Evolutionary conservation across 2,113 vertebrate species (phyloP).

Genomic region (Cavia porcellus): DNA sequence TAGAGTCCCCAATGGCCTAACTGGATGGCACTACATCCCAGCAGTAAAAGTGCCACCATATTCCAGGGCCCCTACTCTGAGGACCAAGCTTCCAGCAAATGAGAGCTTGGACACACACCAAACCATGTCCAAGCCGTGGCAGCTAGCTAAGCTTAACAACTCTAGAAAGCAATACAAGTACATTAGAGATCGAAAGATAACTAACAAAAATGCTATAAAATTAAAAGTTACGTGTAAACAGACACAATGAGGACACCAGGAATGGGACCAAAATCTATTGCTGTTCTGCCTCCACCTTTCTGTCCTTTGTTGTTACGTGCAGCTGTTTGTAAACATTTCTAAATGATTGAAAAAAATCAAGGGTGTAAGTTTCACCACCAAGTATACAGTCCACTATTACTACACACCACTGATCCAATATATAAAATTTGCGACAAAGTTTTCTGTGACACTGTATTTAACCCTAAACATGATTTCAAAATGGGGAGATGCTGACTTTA

Average conservation of each 20-base stretch:
- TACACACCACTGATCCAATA: neutral
- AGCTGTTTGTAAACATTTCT: neutral
- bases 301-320: neutral
- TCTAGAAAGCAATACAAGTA: neutral
- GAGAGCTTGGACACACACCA: neutral
- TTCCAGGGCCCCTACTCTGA: neutral
- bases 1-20: neutral
- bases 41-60: neutral
- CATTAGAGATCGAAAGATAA: neutral
- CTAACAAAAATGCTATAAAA: neutral
- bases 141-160: neutral
- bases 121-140: neutral
- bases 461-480: neutral
- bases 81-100: neutral
- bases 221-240: neutral
- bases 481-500: conserved; percentile 27
- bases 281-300: neutral
- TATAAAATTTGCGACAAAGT: neutral
- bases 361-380: neutral
- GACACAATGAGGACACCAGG: neutral
- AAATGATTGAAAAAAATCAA: conserved; percentile 26
- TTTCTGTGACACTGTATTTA: neutral
- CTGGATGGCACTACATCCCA: neutral
- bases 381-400: neutral
- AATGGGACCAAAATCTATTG: neutral